Evolutionary conservation across 2,113 vertebrate species (phyloP).

Genomic region (Brachirus orientalis): DNA sequence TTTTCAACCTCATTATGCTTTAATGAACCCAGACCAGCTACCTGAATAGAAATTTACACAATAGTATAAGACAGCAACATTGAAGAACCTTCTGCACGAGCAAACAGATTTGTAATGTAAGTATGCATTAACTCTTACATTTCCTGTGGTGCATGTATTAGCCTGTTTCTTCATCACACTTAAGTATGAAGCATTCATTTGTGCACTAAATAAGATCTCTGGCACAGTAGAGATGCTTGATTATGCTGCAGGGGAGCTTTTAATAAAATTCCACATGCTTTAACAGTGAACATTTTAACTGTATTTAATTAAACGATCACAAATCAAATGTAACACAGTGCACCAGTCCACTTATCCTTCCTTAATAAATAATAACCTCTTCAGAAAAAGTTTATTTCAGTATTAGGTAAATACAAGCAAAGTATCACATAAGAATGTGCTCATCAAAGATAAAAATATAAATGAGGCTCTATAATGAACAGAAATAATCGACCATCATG

Average conservation of each 20-base stretch:
- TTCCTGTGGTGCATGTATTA: neutral
- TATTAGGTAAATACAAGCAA: constrained; percentile 32
- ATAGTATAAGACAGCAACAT: constrained; percentile 35
- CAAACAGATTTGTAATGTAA: constrained; percentile 17
- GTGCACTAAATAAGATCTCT: constrained; percentile 1
- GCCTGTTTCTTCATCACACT: constrained; percentile 1
- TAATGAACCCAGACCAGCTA: constrained; percentile 66
- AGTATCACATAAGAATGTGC: neutral
- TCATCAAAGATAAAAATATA: constrained; percentile 16
- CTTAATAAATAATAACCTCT: constrained; percentile 41
- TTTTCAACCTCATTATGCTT: constrained; percentile 76
- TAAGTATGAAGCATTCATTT: constrained; percentile 15
- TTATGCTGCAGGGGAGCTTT: neutral
- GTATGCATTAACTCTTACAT: neutral
- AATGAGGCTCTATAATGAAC: constrained; percentile 45
- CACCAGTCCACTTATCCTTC: neutral
- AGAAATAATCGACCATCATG: constrained; percentile 53
- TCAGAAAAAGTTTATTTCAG: constrained; percentile 35
- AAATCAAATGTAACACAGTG: constrained; percentile 17
- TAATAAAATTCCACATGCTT: neutral
- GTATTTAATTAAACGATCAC: constrained; percentile 21
- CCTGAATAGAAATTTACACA: constrained; percentile 65
- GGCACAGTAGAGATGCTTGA: neutral
- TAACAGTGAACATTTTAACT: constrained; percentile 11
- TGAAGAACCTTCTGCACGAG: neutral